Base-by-base conservation (phyloP, 2,113 vertebrate species). In the Edolisoma coerulescens region DNA sequence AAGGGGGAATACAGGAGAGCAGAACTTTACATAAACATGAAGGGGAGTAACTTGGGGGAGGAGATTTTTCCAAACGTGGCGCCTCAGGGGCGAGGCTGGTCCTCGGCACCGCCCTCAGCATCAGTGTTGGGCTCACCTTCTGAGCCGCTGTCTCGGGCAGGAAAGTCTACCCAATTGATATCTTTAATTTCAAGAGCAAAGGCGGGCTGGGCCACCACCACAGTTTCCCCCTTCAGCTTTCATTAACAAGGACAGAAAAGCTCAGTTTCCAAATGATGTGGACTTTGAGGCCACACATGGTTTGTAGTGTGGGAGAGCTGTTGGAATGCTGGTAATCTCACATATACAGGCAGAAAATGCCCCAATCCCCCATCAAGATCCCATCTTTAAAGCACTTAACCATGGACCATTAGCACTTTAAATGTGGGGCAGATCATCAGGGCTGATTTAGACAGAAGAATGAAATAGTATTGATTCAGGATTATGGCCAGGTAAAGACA, bases 391-490 rank as follows among this genome's bases (percentile, higher is more conserved):
- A 42, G 33, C 21, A n/a, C 16, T 19, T 54, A 67, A 45, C 42
- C 47, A 42, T 42, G 44, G 28, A 20, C 89, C 54, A 91, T 93
- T 88, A 96, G 61, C 41, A 50, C 44, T 71, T 78, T 20, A 75
- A 86, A 53, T 1, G n/a, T 75, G 77, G 71, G 30, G 14, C 52
- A 59, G 79, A 81, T 68, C 39, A 54, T 50, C 79, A 39, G 37
- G 4, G 16, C 67, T 77, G 52, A 80, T 93, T 81, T 59, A 90
- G 68, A 17, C 59, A 78, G 65, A 74, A 88, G 90, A 80, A 75
- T 41, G 47, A 64, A 90, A 84, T 22, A 28, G 16, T 84, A 95
- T 92, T 88, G 83, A 96, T 96, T 90, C 64, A 47, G 93, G 96
- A 94, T 94, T 87, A 90, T 65, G 73, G 69, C 47, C 44, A 75